Conservation (phyloP, 2,797 vertebrate species). For the Lacerta agilis region DNA sequence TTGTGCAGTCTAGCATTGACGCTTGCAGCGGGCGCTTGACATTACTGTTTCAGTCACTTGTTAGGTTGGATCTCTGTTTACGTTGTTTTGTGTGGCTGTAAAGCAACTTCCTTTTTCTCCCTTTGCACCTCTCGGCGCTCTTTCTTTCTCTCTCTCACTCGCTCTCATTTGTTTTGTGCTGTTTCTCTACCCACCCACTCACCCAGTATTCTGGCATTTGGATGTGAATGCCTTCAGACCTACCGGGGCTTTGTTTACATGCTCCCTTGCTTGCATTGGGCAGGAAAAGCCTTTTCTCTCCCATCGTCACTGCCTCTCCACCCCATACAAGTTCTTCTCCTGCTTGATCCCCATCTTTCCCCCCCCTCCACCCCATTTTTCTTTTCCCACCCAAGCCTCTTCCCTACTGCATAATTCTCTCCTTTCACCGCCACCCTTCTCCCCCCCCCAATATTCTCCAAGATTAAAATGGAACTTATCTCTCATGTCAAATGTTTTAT, state of each 20-base stretch:
- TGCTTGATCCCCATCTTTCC: slow-evolving; percentile 57
- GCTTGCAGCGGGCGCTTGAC: slow-evolving; percentile 65
- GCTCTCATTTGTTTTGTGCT: too few relatives aligned
- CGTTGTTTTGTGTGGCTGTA: slow-evolving; percentile 71
- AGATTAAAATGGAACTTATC: slow-evolving; percentile 99
- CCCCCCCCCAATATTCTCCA: slow-evolving; percentile 67
- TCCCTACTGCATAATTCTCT: slow-evolving; percentile 68
- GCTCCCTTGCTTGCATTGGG: slow-evolving; percentile 77
- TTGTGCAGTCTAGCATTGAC: slow-evolving; percentile 67
- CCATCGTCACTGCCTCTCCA: not conserved
- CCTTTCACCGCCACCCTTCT: slow-evolving; percentile 54
- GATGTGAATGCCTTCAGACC: slow-evolving; percentile 66
- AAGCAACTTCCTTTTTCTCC: slow-evolving; percentile 71
- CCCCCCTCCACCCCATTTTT: slow-evolving; percentile 51
- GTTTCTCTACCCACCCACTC: slow-evolving; percentile 11
- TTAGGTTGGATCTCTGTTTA: slow-evolving; percentile 58
- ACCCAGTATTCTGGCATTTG: slow-evolving; percentile 62
- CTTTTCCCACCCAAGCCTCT: slow-evolving; percentile 76
- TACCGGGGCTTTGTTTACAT: slow-evolving; percentile 74
- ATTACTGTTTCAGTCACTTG: slow-evolving; percentile 75
- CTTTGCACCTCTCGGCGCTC: slow-evolving; percentile 70
- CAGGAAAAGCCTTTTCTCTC: slow-evolving; percentile 65
- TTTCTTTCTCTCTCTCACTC: slow-evolving; percentile 53
- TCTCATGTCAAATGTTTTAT: slow-evolving; percentile 99
- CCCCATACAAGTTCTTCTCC: slow-evolving; percentile 61